Evolutionary conservation across 2,113 vertebrate species (phyloP).

Genomic region (Microtus oregoni): DNA sequence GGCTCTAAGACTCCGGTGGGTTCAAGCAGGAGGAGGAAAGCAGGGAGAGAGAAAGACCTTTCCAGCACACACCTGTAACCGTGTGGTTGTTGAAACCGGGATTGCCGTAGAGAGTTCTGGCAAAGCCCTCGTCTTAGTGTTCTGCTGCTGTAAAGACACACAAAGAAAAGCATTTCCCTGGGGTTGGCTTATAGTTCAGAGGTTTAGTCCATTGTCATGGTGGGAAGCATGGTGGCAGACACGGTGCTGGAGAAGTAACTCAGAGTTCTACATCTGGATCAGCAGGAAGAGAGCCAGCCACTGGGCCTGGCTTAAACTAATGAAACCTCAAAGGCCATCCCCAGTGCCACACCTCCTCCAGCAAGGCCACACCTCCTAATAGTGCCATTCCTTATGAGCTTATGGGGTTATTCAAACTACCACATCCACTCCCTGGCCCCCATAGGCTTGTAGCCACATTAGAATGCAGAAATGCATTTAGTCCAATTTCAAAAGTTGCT

Average conservation of each 20-base stretch:
- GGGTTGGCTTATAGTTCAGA: neutral
- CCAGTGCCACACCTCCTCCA: neutral
- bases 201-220: neutral
- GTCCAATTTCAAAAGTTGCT: neutral
- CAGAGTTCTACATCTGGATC: neutral
- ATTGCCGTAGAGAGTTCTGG: neutral
- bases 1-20: neutral
- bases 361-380: neutral
- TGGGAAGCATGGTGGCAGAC: neutral
- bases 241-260: neutral
- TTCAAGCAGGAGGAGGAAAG: neutral
- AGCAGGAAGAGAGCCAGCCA: neutral
- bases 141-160: neutral
- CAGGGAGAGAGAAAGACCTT: neutral
- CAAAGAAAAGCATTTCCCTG: neutral
- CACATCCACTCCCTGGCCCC: neutral
- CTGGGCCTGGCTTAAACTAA: neutral
- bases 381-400: neutral
- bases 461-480: neutral
- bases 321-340: neutral
- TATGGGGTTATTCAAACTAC: neutral
- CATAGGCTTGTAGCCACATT: neutral
- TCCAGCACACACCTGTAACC: no score
- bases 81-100: no score
- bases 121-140: neutral